phyloP scores from a whole-genome alignment of 2,888 invertebrate species.

The Eupithecia vulgata region DNA sequence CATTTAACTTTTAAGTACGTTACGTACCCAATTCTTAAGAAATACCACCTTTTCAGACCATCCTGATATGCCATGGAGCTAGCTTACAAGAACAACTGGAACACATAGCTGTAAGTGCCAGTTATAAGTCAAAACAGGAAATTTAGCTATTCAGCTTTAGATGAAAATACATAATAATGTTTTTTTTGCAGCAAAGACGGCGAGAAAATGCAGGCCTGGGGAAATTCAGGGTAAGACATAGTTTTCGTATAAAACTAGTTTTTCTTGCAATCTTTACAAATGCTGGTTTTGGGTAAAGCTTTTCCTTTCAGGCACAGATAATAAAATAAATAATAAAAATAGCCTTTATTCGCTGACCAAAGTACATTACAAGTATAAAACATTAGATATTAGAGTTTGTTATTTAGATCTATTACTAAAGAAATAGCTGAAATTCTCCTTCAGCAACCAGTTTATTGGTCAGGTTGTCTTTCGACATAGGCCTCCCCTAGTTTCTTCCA shows the following conservation, averaged over 20 bases:
- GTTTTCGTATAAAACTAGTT: background rate
- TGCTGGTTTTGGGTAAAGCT: background rate
- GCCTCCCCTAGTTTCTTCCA: no score
- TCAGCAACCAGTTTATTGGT: no score
- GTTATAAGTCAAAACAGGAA: background rate
- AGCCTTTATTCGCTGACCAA: no score
- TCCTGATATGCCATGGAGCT: conserved; percentile 47
- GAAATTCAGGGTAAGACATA: conserved; percentile 1
- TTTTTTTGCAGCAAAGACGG: conserved; percentile 12
- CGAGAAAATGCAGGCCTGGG: background rate
- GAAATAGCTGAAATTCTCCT: no score
- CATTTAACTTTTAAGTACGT: no score
- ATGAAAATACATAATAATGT: background rate
- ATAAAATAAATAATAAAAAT: no score
- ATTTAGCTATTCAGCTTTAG: background rate
- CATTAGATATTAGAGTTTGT: no score
- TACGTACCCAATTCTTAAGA: background rate
- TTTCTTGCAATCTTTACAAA: background rate
- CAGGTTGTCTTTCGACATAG: no score
- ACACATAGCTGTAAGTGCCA: conserved; percentile 54
- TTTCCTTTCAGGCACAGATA: no score
- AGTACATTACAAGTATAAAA: no score
- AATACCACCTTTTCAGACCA: background rate
- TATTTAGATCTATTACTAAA: no score
- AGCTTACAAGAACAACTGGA: conserved; percentile 49